Evolutionary conservation across 2,113 vertebrate species (phyloP).

Genomic region (Melanerpes formicivorus): DNA sequence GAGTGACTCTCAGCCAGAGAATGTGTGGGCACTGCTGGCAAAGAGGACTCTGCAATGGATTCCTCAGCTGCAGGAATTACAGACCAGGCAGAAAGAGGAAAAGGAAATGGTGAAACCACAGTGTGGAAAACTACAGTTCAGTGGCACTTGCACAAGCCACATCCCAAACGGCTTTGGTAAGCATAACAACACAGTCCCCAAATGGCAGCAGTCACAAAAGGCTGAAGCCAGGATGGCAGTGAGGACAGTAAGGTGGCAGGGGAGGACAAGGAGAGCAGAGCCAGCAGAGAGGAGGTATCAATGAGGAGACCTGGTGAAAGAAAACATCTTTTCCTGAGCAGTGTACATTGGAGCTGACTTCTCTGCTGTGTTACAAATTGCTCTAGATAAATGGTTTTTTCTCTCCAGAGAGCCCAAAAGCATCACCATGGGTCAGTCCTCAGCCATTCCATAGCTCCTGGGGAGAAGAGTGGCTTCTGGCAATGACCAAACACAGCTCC

Average conservation of each 20-base stretch:
- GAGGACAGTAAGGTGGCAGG: background rate
- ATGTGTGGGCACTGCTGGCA: slow-evolving; percentile 18
- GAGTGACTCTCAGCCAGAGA: background rate
- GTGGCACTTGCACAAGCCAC: background rate
- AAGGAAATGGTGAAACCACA: slow-evolving; percentile 20
- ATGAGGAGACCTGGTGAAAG: rapidly evolving
- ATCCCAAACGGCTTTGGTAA: background rate
- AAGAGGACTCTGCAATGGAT: background rate
- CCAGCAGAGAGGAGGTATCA: background rate
- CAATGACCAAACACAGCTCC: background rate
- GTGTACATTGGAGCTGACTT: background rate
- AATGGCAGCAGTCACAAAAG: background rate
- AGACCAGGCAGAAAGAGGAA: slow-evolving; percentile 15
- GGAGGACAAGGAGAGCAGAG: background rate
- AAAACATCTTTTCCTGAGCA: background rate
- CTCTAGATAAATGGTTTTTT: background rate
- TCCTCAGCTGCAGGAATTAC: background rate
- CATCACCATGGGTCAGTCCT: background rate
- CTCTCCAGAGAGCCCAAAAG: background rate
- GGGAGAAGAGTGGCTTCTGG: background rate
- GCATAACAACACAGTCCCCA: background rate
- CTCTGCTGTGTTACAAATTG: background rate
- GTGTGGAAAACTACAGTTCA: background rate
- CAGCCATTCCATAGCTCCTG: rapidly evolving
- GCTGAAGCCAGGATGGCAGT: background rate